Percentiles rank a stretch among this genome's conserved stretches.
Evolutionary conservation across 2,888 invertebrate genomes (phyloP).

Genomic region (Esperia sulphurella): DNA sequence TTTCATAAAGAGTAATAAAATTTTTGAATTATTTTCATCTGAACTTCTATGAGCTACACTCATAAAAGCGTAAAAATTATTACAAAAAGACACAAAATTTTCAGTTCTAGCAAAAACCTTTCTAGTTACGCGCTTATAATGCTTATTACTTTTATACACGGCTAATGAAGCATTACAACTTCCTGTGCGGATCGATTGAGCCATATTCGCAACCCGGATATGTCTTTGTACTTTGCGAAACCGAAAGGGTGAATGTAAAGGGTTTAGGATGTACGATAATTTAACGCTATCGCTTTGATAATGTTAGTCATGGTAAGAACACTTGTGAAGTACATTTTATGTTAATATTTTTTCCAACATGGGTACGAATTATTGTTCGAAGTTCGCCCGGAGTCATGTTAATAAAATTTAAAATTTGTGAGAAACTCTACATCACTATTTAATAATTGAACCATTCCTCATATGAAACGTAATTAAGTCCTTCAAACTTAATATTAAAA

Average conservation of each 20-base stretch:
- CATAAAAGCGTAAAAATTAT: conserved; percentile 17
- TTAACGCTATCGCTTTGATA: conserved; percentile 38
- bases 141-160: conserved; percentile 41
- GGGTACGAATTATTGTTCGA: too few relatives aligned
- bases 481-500: too few relatives aligned
- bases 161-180: conserved; percentile 67
- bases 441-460: too few relatives aligned
- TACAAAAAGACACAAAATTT: conserved; percentile 31
- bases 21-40: too few relatives aligned
- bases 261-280: conserved; percentile 29
- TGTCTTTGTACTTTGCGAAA: conserved; percentile 49
- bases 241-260: conserved; percentile 55
- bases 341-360: too few relatives aligned
- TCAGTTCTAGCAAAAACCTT: conserved; percentile 53
- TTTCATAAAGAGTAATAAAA: too few relatives aligned
- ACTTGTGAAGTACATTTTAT: too few relatives aligned
- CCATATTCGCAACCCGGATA: conserved; percentile 68
- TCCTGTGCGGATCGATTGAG: conserved; percentile 60
- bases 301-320: conserved; percentile 5
- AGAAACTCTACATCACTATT: too few relatives aligned
- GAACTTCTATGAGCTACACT: conserved; percentile 11
- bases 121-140: conserved; percentile 23
- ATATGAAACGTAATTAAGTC: too few relatives aligned
- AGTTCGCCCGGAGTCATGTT: too few relatives aligned
- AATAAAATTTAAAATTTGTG: too few relatives aligned